Percentiles rank a stretch among this genome's conserved stretches.
Conservation (phyloP, 2,113 vertebrate genomes). For the Uropsilus gracilis region DNA sequence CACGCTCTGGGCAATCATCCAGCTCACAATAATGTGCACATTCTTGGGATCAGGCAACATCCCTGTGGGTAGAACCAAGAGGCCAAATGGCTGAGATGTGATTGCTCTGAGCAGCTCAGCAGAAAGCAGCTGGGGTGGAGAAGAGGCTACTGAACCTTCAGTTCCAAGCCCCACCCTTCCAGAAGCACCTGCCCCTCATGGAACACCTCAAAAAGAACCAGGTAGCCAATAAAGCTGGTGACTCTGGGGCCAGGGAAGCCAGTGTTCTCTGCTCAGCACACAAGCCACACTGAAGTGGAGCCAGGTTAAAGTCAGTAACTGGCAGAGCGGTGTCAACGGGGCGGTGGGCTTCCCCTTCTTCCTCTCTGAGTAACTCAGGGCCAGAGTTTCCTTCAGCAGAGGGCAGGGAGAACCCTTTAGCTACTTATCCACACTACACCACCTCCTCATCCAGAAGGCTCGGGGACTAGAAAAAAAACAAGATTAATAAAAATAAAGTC, state of each 20-base stretch:
- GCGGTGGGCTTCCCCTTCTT: neutral
- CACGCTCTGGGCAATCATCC: slow-evolving; percentile 99
- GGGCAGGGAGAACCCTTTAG: neutral
- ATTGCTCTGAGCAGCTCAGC: neutral
- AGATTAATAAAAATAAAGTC: neutral
- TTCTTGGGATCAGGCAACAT: slow-evolving; percentile 99
- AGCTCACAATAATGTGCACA: slow-evolving; percentile 96
- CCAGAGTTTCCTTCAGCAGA: neutral
- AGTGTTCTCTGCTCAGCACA: neutral
- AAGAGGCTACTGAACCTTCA: neutral
- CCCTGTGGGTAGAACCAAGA: slow-evolving; percentile 86
- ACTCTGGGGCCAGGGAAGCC: neutral
- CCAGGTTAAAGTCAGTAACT: neutral
- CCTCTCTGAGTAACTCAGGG: neutral
- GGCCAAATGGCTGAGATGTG: neutral
- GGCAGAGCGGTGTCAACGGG: neutral
- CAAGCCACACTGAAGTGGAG: neutral
- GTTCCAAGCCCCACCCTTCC: fast-evolving
- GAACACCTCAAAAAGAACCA: neutral
- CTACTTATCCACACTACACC: neutral
- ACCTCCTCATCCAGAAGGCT: neutral
- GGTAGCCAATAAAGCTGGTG: neutral
- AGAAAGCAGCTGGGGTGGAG: neutral
- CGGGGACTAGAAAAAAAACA: neutral
- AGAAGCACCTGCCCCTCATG: neutral